phyloP scores from a whole-genome alignment of 2,797 vertebrate genomes.

The Cirrhinus molitorella region DNA sequence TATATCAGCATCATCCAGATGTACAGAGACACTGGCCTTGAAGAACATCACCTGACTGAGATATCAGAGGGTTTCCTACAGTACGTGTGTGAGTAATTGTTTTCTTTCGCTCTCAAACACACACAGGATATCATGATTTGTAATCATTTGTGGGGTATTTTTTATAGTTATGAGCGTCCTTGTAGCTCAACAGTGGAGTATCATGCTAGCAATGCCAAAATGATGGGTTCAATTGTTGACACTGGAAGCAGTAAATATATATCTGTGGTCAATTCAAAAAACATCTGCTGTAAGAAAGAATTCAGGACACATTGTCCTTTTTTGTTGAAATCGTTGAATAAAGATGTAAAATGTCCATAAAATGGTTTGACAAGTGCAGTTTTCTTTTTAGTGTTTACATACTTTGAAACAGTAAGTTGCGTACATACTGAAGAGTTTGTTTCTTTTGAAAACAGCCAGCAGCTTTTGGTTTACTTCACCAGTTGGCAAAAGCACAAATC shows the following conservation, averaged over 20 bases:
- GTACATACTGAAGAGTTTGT: not conserved
- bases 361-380: conserved; percentile 3
- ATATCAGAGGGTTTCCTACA: not conserved
- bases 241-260: not conserved
- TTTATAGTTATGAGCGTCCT: not conserved
- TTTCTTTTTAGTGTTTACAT: not conserved
- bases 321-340: not conserved
- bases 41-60: conserved; percentile 19
- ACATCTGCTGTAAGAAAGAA: not conserved
- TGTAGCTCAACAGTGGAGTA: conserved; percentile 24
- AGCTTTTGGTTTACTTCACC: not conserved
- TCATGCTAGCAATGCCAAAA: not conserved
- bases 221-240: conserved; percentile 20
- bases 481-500: conserved; percentile 8
- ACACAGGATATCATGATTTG: not conserved
- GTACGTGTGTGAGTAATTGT: not conserved
- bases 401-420: not conserved
- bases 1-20: conserved; percentile 38
- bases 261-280: no score
- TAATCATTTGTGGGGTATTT: not conserved
- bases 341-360: not conserved
- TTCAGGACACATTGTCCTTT: not conserved
- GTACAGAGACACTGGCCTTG: conserved; percentile 13
- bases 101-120: conserved; percentile 4
- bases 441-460: not conserved